These are phyloP conservation scores for Cremastobaeus sp. DNA, from an alignment of 2,888 invertebrate genomes.

Conservation along the genomic window DNA sequence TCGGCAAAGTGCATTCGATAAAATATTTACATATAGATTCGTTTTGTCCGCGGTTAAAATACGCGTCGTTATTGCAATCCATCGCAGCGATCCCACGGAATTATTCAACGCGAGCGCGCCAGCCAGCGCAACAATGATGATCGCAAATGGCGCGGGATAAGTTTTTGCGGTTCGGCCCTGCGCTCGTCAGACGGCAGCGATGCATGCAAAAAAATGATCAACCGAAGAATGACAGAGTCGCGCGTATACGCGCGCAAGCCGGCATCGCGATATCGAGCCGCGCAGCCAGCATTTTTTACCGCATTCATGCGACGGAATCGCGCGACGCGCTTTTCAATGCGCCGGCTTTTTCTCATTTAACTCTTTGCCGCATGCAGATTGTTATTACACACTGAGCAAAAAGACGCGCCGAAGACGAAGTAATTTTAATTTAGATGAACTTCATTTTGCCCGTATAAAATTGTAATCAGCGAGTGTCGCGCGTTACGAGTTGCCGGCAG, in stretches of 20 bases:
- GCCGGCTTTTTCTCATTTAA: conserved; percentile 52
- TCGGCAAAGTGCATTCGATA: conserved; percentile 59
- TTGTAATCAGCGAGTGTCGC: conserved; percentile 57
- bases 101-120: conserved; percentile 58
- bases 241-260: conserved; percentile 14
- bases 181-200: conserved; percentile 37
- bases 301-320: conserved; percentile 2
- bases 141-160: conserved; percentile 58
- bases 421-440: conserved; percentile 59
- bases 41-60: conserved; percentile 63
- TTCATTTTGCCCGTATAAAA: conserved; percentile 56
- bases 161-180: conserved; percentile 58
- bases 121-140: conserved; percentile 33
- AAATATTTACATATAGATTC: conserved; percentile 68
- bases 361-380: conserved; percentile 59
- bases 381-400: conserved; percentile 51
- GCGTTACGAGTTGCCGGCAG: conserved; percentile 45
- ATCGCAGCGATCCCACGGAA: conserved; percentile 60
- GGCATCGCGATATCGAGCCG: conserved; percentile 32
- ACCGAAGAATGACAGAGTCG: conserved; percentile 55
- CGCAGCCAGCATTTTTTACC: not conserved
- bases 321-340: conserved; percentile 45
- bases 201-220: conserved; percentile 38
- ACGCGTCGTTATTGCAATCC: conserved; percentile 62
- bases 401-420: conserved; percentile 52